Evolutionary conservation across 2,888 invertebrate species (phyloP).

Genomic region (Suillia variegata): DNA sequence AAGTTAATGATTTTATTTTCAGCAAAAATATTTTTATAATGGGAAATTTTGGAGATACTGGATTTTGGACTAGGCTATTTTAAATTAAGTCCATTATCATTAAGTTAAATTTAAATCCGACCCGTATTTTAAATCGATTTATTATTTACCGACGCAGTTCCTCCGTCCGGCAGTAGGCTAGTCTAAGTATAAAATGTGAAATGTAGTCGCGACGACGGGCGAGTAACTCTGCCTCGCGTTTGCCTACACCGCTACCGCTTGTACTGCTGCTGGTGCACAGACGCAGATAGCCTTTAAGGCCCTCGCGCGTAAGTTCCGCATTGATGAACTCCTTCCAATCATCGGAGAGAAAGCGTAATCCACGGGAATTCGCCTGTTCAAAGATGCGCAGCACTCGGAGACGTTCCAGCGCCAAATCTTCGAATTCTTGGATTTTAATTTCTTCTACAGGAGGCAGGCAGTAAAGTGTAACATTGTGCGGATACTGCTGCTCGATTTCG

Average conservation of each 20-base stretch:
- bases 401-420: conserved; percentile 84
- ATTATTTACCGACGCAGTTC: conserved; percentile 69
- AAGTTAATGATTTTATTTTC: no score
- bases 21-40: conserved; percentile 3
- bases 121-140: not conserved
- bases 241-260: conserved; percentile 53
- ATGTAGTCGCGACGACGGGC: conserved; percentile 81
- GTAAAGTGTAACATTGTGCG: conserved; percentile 81
- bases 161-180: conserved; percentile 88
- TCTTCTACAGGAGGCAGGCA: conserved; percentile 74
- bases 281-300: conserved; percentile 69
- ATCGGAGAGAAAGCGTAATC: conserved; percentile 67
- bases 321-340: conserved; percentile 72
- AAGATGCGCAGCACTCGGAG: conserved; percentile 78
- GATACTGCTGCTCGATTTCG: conserved; percentile 65
- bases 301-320: conserved; percentile 71
- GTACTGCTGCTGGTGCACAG: conserved; percentile 62
- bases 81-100: no score
- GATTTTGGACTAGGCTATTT: not conserved
- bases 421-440: conserved; percentile 82
- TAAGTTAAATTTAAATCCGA: not conserved
- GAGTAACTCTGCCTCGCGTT: conserved; percentile 68
- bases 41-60: no score
- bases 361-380: conserved; percentile 74
- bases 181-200: conserved; percentile 89